Percentiles rank a stretch among this genome's conserved stretches.
phyloP scores from a whole-genome alignment of 2,888 invertebrate species.

The Parasteatoda lunata region DNA sequence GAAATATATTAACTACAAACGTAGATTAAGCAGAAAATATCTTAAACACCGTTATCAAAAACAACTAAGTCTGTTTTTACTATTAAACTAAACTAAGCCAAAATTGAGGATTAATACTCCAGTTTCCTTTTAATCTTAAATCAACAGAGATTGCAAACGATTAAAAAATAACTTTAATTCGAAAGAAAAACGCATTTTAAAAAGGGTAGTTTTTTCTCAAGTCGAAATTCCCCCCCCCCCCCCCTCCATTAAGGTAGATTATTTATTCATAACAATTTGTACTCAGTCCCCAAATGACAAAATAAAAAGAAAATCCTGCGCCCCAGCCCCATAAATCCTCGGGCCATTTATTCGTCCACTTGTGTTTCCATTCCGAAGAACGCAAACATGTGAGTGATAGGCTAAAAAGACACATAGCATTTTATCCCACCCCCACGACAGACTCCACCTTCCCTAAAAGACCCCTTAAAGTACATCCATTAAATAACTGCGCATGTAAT shows the following conservation, averaged over 20 bases:
- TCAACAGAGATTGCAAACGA: too few relatives aligned
- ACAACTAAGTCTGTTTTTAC: too few relatives aligned
- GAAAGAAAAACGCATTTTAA: too few relatives aligned
- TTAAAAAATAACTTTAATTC: too few relatives aligned
- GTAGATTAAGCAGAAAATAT: too few relatives aligned
- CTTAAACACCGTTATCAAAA: too few relatives aligned
- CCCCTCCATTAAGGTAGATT: background rate
- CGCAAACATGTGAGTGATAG: conserved; percentile 66
- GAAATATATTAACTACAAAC: too few relatives aligned
- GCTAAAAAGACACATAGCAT: conserved; percentile 59
- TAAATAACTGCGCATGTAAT: conserved; percentile 65
- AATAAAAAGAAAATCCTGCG: conserved; percentile 17
- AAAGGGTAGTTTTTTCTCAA: background rate
- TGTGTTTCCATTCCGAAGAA: conserved; percentile 64
- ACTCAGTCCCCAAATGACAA: conserved; percentile 17
- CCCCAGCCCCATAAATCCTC: conserved; percentile 62
- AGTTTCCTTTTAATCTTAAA: too few relatives aligned
- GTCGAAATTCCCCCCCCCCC: background rate
- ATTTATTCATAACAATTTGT: conserved; percentile 36
- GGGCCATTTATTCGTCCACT: conserved; percentile 65
- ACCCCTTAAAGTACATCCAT: conserved; percentile 64
- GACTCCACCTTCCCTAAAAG: conserved; percentile 1
- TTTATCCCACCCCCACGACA: conserved; percentile 12
- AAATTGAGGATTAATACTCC: too few relatives aligned
- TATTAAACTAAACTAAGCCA: too few relatives aligned